Evolutionary conservation across 2,113 vertebrate genomes (phyloP).

Genomic region (Brevimyrus niger): DNA sequence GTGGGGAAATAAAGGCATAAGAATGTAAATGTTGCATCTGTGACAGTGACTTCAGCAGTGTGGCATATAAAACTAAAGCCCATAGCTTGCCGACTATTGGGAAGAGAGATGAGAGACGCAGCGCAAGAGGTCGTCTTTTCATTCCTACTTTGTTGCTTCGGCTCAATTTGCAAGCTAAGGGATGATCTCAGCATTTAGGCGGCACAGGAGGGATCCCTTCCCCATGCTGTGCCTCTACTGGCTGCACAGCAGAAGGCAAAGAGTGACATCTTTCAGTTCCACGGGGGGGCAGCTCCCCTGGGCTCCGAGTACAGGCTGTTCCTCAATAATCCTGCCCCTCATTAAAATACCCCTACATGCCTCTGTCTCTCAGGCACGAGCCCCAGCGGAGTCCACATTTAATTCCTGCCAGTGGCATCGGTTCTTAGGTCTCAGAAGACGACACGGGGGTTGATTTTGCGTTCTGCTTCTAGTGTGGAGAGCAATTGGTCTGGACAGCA

Average conservation of each 20-base stretch:
- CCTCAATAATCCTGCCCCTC: background rate
- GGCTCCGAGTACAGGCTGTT: background rate
- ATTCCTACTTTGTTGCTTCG: background rate
- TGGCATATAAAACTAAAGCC: background rate
- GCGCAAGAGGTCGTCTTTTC: background rate
- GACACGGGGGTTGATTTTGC: background rate
- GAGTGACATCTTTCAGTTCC: conserved; percentile 19
- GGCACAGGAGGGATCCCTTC: background rate
- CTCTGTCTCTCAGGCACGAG: background rate
- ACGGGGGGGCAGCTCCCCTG: background rate
- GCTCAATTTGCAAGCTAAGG: background rate
- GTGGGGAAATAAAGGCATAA: background rate
- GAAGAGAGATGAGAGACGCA: background rate
- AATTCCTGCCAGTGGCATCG: background rate
- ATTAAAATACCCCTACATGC: conserved; percentile 17
- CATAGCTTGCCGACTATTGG: background rate
- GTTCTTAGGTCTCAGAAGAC: background rate
- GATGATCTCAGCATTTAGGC: conserved; percentile 6
- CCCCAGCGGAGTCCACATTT: background rate
- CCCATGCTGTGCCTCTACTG: background rate
- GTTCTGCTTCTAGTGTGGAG: background rate
- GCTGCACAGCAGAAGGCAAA: background rate
- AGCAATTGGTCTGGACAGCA: background rate
- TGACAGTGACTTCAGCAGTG: background rate
- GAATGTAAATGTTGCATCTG: background rate